These are phyloP conservation scores for Amphipyra tragopoginis DNA, from an alignment of 2,888 invertebrate genomes.

Conservation along the genomic window DNA sequence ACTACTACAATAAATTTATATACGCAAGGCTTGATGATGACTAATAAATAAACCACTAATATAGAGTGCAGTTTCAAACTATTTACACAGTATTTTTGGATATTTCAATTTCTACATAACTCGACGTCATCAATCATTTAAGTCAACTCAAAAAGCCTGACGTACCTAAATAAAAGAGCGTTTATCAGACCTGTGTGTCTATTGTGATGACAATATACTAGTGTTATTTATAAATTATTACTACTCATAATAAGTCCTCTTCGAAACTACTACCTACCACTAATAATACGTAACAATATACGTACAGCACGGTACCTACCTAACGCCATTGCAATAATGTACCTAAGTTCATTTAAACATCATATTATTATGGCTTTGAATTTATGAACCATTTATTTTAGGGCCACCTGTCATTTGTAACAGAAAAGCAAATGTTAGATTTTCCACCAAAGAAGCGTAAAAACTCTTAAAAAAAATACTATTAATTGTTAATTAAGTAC, in stretches of 20 bases:
- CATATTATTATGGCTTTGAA: neutral
- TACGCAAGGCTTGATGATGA: conserved; percentile 28
- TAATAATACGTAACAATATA: conserved; percentile 57
- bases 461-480: too few species aligned
- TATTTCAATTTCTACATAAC: neutral
- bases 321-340: neutral
- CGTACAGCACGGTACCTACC: conserved; percentile 39
- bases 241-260: conserved; percentile 44
- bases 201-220: conserved; percentile 79
- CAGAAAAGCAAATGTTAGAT: neutral
- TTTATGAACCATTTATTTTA: neutral
- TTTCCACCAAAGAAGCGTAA: neutral
- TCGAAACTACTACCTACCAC: conserved; percentile 23
- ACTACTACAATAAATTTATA: conserved; percentile 33
- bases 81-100: conserved; percentile 11
- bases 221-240: conserved; percentile 61
- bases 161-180: conserved; percentile 4
- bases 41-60: conserved; percentile 13
- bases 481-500: neutral
- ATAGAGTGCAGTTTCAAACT: conserved; percentile 16
- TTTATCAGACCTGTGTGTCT: conserved; percentile 39
- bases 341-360: neutral
- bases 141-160: conserved; percentile 5
- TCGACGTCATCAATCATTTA: conserved; percentile 5
- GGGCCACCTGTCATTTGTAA: too few species aligned